Base-by-base conservation (phyloP, 2,797 vertebrate genomes). In the Platalea minor region DNA sequence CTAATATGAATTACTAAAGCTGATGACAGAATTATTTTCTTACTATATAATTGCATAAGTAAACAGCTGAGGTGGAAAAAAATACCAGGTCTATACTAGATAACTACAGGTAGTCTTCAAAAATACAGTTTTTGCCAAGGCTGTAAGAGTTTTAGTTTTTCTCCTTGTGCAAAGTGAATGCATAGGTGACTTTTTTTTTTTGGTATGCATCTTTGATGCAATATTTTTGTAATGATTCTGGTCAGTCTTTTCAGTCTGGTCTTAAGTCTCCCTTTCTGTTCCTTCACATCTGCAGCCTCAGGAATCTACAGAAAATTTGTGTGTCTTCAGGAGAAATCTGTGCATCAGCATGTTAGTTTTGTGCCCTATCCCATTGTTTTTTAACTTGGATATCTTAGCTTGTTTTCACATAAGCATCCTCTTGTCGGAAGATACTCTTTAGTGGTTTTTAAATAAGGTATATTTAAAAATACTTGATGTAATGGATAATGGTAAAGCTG, bases 361-460 rank as follows among this genome's bases (percentile, higher is more conserved):
- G 31, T 88, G 12, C 45, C 10, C 15, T 80, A 7, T 79, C 24
- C 33, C 25, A 11, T 17, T 78, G 15, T 4, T 53, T 80, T 83
- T 60, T 28, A 83, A 33, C 31, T 80, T 0, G 0, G 11, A 4
- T 85, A 25, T 45, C 51, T 63, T 72, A 39, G 29, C 57, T 86
- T 88, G 26, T 74, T 85, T 86, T 73, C 10, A 37, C 17, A 33
- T 43, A n/a, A 72, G 25, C n/a, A 51, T 83, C 61, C 21, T 83
- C 19, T 68, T 1, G 2, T 57, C 5, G 2, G 56, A 89, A 82
- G 50, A 29, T 86, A 25, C 24, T 88, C 60, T 61, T 63, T 7
- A 67, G 45, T 67, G 20, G 4, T n/a, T 92, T 94, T 94, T 24
- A 77, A 89, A 79, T 67, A 79, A 53, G 29, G 28, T 28, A 57